Percentiles rank a stretch among this genome's conserved stretches.
phyloP scores from a whole-genome alignment of 2,888 invertebrate genomes.

The Oscheius sp. region DNA sequence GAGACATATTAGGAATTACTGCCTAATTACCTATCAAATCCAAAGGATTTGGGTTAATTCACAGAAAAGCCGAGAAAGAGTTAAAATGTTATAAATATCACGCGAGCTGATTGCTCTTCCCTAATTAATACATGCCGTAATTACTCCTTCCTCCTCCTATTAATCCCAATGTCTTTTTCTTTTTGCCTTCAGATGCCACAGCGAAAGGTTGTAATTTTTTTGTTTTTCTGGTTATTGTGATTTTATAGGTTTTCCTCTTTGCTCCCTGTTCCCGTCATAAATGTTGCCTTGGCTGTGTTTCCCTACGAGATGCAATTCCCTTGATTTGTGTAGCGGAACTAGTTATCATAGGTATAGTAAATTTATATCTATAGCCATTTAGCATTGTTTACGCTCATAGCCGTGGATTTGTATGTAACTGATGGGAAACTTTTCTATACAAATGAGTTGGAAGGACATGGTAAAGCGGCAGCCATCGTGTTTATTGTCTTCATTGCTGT shows the following conservation, averaged over 20 bases:
- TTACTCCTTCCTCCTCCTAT: slow-evolving; percentile 2
- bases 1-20: too few relatives aligned
- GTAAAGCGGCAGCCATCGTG: slow-evolving; percentile 28
- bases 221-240: neutral
- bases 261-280: slow-evolving; percentile 49
- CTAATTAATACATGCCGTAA: slow-evolving; percentile 8
- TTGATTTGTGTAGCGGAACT: slow-evolving; percentile 48
- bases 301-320: slow-evolving; percentile 47
- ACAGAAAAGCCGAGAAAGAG: too few relatives aligned
- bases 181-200: neutral
- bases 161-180: neutral
- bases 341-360: slow-evolving; percentile 35
- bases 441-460: slow-evolving; percentile 42
- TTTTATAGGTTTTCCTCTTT: slow-evolving; percentile 45
- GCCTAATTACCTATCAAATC: too few relatives aligned
- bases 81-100: too few relatives aligned
- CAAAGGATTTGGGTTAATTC: neutral
- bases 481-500: slow-evolving; percentile 31
- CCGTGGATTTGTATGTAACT: slow-evolving; percentile 43
- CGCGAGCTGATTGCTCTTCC: too few relatives aligned
- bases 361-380: slow-evolving; percentile 7
- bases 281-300: slow-evolving; percentile 53
- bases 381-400: slow-evolving; percentile 41
- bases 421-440: slow-evolving; percentile 52
- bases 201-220: slow-evolving; percentile 8